These are phyloP conservation scores for Hemicordylus capensis DNA, from an alignment of 2,113 vertebrate genomes.

Conservation along the genomic window DNA sequence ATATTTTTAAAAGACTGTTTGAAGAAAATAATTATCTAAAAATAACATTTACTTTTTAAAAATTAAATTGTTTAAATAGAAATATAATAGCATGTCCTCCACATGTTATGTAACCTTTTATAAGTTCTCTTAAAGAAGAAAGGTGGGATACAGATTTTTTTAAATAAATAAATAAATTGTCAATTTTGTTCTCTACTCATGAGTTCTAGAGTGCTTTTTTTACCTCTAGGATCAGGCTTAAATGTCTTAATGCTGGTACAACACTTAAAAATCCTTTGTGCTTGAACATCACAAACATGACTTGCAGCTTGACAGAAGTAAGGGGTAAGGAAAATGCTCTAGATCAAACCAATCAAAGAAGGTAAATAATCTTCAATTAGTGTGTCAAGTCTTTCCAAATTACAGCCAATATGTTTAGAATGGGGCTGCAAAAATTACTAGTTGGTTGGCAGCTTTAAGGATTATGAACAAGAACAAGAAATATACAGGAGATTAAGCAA, in stretches of 20 bases:
- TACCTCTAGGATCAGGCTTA: not conserved
- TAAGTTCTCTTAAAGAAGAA: not conserved
- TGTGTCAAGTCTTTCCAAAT: not conserved
- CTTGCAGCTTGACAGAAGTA: not conserved
- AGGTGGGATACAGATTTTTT: not conserved
- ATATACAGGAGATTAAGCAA: not conserved
- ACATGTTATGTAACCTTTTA: not conserved
- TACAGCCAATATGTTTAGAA: not conserved
- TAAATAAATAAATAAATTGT: not conserved
- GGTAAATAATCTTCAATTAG: not conserved
- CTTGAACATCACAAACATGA: not conserved
- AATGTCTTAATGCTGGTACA: too few species aligned
- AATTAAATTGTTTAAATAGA: not conserved
- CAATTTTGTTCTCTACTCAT: not conserved
- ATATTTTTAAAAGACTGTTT: too few species aligned
- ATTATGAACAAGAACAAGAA: not conserved
- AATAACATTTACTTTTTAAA: not conserved
- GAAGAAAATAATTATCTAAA: too few species aligned
- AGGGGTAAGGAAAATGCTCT: not conserved
- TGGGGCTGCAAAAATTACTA: not conserved
- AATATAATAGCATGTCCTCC: not conserved
- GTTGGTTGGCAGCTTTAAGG: not conserved
- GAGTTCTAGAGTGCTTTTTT: not conserved
- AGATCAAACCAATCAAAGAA: conserved; percentile 7
- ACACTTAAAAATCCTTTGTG: not conserved